Base-by-base conservation (phyloP, 2,888 invertebrate genomes). In the Trichacis sp. region DNA sequence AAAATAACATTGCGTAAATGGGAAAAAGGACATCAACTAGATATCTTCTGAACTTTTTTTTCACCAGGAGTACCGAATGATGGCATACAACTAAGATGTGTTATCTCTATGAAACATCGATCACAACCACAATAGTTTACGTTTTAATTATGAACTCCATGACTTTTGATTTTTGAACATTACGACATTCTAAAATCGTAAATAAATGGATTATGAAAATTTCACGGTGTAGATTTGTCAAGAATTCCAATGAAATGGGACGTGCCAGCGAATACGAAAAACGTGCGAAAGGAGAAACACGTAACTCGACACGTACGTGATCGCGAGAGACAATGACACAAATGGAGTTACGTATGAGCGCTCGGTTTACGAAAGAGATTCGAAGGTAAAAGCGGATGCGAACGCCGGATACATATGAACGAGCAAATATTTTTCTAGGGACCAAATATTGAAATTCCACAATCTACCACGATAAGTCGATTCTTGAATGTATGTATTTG, bases 381-480 rank as follows among this genome's bases (percentile, higher is more conserved):
- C 36, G 36, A 9, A n/a, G 15, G 17, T 42, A 42, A 42, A 14
- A 15, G 14, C 15, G 42, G 15, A 43, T 19, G 18, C 19, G n/a
- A 43, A 19, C 11, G 19, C 11, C 18, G 43, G 19, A 19, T 43
- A 43, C 43, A 19, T 17, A 14, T 19, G 43, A 43, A 19, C 6
- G 43, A 19, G 43, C 43, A 43, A 43, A 43, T 43, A 43, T 43
- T 43, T 18, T 43, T 19, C 43, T 18, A 17, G 43, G 18, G 2
- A 19, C 18, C 18, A 43, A 43, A 43, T 19, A 43, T 43, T 43
- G 43, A 43, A 43, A 43, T 11, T 17, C 19, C 19, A 8, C 24
- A 8, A 24, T 8, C 24, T 24, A 24, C 43, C 43, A 18, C 43
- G 18, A 43, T 43, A 43, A 43, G 43, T 19, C 19, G 20, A 19